Base-by-base conservation (phyloP, 2,113 vertebrate species). In the Labeo rohita region DNA sequence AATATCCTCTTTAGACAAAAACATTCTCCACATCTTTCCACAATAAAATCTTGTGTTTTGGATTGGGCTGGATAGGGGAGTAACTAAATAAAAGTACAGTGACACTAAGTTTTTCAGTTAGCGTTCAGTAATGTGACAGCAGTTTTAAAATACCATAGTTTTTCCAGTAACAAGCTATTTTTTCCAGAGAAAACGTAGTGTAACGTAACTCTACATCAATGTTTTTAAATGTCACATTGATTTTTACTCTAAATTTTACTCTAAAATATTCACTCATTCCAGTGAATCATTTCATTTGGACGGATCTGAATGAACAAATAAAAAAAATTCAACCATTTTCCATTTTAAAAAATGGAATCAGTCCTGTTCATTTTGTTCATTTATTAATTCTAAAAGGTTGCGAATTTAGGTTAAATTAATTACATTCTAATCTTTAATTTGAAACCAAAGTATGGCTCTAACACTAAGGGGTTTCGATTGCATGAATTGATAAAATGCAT, bases 1-100 rank as follows among this genome's bases (percentile, higher is more conserved):
- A 77, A 77, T 77, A 54, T 77, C 75, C 75, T 54, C 75, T 77
- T 77, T 77, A 77, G 75, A 36, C 49, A 54, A 77, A 77, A 77
- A 77, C 75, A 77, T 36, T 77, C 74, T 54, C 74, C 47, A 36
- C 13, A 54, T 36, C 74, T 54, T 77, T 6, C 54, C 75, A 77
- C 15, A 77, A 54, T 16, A 77, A 34, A 54, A 77, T 50, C 28
- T 6, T 6, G 21, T 36, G 75, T 77, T 77, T 54, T 52, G 23
- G 28, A 77, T 15, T 36, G 15, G 50, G 52, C 16, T 36, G 49
- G 75, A 77, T 54, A 18, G 1, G 15, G 28, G 50, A 77, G 23
- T 52, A 54, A 34, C n/a, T 77, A 54, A 77, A 52, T 72, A 72
- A 13, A 10, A 43, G 2, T 43, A 28, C 28, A 72, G 39, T 45